Evolutionary conservation across 2,888 invertebrate species (phyloP).

Genomic region (Candidula unifasciata): DNA sequence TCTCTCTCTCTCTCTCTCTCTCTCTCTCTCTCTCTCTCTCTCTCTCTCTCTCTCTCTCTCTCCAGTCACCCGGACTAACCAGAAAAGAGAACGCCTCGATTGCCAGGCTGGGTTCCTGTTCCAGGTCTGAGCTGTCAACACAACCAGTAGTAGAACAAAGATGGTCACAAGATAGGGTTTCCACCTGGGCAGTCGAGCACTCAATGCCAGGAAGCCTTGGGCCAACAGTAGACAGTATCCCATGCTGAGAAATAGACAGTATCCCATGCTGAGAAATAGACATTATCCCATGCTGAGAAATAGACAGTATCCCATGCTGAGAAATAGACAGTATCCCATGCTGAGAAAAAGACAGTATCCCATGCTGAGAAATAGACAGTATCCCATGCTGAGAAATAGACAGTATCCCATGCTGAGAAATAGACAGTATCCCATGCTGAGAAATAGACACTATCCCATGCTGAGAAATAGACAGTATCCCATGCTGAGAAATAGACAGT

Average conservation of each 20-base stretch:
- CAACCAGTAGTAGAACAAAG: background rate
- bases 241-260: conserved; percentile 76
- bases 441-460: conserved; percentile 67
- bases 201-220: conserved; percentile 80
- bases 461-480: conserved; percentile 77
- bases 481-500: conserved; percentile 66
- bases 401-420: conserved; percentile 78
- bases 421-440: background rate
- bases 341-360: conserved; percentile 71
- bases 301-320: conserved; percentile 78
- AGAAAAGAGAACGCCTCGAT: background rate
- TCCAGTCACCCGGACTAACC: background rate
- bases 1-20: no score
- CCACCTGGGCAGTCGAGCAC: background rate
- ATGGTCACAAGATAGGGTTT: background rate
- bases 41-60: no score
- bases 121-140: background rate
- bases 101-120: conserved; percentile 29
- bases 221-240: conserved; percentile 73
- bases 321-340: conserved; percentile 52
- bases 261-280: conserved; percentile 77
- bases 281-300: no score
- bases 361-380: conserved; percentile 76
- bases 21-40: no score
- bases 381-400: no score